Evolutionary conservation across 1,140 invertebrate species (phyloP), one percentile per base, ranked within the genome.

Genomic region (Telenomus remus): DNA sequence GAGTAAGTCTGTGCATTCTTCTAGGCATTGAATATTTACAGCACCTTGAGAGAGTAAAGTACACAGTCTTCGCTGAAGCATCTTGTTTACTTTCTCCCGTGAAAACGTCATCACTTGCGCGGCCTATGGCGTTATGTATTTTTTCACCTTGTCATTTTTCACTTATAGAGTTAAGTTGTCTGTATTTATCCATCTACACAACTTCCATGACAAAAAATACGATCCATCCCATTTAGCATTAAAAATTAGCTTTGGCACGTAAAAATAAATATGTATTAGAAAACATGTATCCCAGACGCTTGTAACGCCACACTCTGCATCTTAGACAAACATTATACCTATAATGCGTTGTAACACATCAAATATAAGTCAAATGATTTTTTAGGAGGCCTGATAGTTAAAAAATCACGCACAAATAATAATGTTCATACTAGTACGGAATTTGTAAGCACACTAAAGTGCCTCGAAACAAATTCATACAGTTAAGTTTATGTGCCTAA

Each of bases 21-120:
- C 55, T 75, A 27, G 56, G 35, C 73, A 78, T 77, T 79, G 69
- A 79, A 82, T 79, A 82, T 80, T 80, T 79, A 80, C 69, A 76
- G 43, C 70, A 57, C 54, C 56, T 57, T 77, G 73, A 76, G 70
- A 81, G 70, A 82, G 79, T 79, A 69, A 79, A 79, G 55, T 69
- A 27, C 19, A 27, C 19, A 78, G 64, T 77, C 78, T 65, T 49
- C 77, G 61, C 35, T 81, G 19, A 60, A 76, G 72, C 64, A 80
- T 78, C 71, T 60, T 63, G 54, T 46, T 71, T 78, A 79, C 77
- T 80, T 82, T 82, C 78, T 74, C 76, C 59, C 46, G 35, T 43
- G 8, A 34, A 27, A 61, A 64, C 55, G 35, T 43, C 61, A 47
- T 59, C 47, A 39, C n/a, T 34, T 4, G 53, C 7, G 54, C 63